These are phyloP conservation scores for Mycteria americana DNA, from an alignment of 2,797 vertebrate species.

Conservation along the genomic window DNA sequence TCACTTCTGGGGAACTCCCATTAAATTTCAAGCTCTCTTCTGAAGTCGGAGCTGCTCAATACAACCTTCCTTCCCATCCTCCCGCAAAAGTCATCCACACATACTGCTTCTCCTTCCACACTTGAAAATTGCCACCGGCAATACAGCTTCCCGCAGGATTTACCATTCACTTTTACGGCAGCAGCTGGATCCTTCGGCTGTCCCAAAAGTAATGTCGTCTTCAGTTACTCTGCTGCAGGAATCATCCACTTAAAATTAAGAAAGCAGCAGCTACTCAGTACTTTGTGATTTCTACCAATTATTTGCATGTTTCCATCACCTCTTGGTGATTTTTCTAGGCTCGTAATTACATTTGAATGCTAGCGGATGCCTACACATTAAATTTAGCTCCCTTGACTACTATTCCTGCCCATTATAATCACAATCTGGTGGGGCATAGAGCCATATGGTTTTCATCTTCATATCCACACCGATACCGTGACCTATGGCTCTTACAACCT, in stretches of 20 bases:
- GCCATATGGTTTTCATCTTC: not conserved
- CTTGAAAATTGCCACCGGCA: not conserved
- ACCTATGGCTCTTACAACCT: not conserved
- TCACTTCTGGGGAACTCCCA: not conserved
- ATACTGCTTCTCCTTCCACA: not conserved
- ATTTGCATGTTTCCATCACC: not conserved
- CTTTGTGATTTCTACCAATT: not conserved
- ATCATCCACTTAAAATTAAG: not conserved
- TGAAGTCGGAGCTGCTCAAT: not conserved
- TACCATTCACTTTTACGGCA: not conserved
- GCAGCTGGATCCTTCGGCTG: not conserved
- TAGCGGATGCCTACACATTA: not conserved
- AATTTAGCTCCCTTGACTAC: not conserved
- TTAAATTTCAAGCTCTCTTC: not conserved
- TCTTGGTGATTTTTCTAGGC: not conserved
- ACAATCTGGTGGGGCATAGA: not conserved
- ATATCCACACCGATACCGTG: accelerated
- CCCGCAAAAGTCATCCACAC: not conserved
- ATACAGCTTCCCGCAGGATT: not conserved
- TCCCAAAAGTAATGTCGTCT: not conserved
- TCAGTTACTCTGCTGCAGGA: not conserved
- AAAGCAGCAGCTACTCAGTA: not conserved
- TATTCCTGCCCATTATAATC: not conserved
- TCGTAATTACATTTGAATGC: accelerated
- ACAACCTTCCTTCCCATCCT: not conserved